Evolutionary conservation across 2,888 invertebrate genomes (phyloP).

Genomic region (Melangyna quadrimaculata): DNA sequence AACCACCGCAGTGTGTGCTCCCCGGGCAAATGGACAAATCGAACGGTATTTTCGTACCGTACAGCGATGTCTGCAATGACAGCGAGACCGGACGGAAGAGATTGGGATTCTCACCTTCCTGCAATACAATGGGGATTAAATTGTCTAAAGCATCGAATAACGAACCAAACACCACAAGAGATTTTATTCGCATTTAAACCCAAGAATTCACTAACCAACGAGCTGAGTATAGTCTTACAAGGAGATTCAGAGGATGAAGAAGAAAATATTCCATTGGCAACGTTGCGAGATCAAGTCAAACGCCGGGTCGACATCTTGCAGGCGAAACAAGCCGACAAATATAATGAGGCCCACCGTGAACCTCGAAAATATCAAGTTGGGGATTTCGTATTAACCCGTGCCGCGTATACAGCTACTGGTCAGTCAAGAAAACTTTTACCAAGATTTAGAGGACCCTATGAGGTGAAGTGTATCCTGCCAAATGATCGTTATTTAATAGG

Average conservation of each 20-base stretch:
- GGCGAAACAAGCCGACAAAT: conserved; percentile 1
- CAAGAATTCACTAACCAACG: not conserved
- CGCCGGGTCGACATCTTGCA: not conserved
- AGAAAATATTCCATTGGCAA: not conserved
- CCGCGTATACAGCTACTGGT: conserved; percentile 30
- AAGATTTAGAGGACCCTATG: conserved; percentile 34
- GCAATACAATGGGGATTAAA: conserved; percentile 45
- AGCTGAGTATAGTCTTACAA: not conserved
- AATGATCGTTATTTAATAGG: conserved; percentile 11
- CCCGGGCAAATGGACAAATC: conserved; percentile 67
- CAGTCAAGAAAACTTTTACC: too few species aligned
- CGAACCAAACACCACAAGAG: conserved; percentile 27
- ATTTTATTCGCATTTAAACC: conserved; percentile 39
- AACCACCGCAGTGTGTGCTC: conserved; percentile 48
- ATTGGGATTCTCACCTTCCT: too few species aligned
- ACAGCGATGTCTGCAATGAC: too few species aligned
- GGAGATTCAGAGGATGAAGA: not conserved
- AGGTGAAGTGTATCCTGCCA: conserved; percentile 13
- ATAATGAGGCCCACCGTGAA: not conserved
- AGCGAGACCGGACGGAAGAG: too few species aligned
- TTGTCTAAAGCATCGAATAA: conserved; percentile 7
- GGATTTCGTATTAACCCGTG: conserved; percentile 7
- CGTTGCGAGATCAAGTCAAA: not conserved
- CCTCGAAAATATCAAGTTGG: conserved; percentile 7
- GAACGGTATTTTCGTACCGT: conserved; percentile 60